Conservation (phyloP, 2,113 vertebrate species). For the Neodon shergylaensis region DNA sequence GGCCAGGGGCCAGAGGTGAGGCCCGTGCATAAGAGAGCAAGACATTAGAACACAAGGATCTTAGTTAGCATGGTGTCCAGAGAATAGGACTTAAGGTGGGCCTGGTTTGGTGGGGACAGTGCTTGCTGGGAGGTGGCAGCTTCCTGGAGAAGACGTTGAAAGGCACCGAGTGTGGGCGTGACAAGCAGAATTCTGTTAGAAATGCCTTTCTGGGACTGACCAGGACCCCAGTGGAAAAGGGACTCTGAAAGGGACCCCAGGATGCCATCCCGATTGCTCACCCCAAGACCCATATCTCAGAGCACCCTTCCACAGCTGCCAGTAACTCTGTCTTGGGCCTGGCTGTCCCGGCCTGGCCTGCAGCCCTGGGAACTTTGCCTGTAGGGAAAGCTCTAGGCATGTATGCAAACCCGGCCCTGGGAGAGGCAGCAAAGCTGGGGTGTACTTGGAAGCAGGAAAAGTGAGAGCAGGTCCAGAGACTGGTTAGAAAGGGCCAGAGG, state of each 20-base stretch:
- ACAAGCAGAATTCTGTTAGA: neutral
- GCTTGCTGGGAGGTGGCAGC: neutral
- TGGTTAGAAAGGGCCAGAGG: neutral
- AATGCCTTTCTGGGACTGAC: neutral
- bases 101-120: no score
- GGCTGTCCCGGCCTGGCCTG: slow-evolving; percentile 20
- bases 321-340: neutral
- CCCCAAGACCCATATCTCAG: neutral
- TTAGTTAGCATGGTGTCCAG: neutral
- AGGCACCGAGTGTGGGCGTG: neutral
- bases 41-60: neutral
- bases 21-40: neutral
- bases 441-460: neutral
- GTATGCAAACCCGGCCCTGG: slow-evolving; percentile 66
- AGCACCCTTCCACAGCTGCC: neutral
- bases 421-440: slow-evolving; percentile 1
- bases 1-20: neutral
- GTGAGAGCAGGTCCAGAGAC: neutral
- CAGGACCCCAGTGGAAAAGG: neutral
- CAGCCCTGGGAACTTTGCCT: slow-evolving; percentile 72
- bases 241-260: neutral
- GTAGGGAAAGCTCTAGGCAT: slow-evolving; percentile 63
- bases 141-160: neutral
- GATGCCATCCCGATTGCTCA: neutral
- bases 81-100: neutral